Base-by-base conservation (phyloP, 2,113 vertebrate genomes). In the Prinia subflava region DNA sequence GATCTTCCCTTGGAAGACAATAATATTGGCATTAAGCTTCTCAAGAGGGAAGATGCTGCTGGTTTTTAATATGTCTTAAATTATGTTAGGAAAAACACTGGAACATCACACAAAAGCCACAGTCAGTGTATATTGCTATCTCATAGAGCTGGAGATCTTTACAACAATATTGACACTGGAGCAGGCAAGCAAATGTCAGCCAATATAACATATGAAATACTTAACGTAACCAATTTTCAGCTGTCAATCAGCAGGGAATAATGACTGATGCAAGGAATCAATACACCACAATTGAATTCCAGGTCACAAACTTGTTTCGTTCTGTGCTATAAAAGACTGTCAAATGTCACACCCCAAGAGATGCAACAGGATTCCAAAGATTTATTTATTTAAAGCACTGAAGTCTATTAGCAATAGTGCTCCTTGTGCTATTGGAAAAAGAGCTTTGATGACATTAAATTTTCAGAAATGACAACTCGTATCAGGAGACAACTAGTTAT, bases 201-300 rank as follows among this genome's bases (percentile, higher is more conserved):
- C 98, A 98, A 98, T 99, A 99, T 99, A 99, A 99, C 99, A 99
- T 99, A 99, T 99, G 99, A 99, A 99, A 99, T 99, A 98, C 99
- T 99, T 99, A 99, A 99, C 98, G 99, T 99, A 99, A 99, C 99
- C 99, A 99, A 99, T 99, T 99, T 99, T 99, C 98, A 98, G 97
- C 99, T 99, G 99, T 99, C 99, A 99, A 99, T 99, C 99, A 99
- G 98, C 97, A 97, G 98, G 98, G 98, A 99, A 99, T 99, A 99
- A 99, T 99, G 99, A 99, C 98, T 97, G 98, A 98, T 98, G 97
- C 98, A 95, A 97, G 97, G 98, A 98, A 99, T 99, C 99, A 99
- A 99, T 99, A 99, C 97, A 23, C 95, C 98, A 96, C 99, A 99
- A 99, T 99, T 99, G 98, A 99, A 99, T 99, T 99, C 98, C 98